Evolutionary conservation across 1,140 invertebrate genomes (phyloP).

Genomic region (Bemisia tabaci): DNA sequence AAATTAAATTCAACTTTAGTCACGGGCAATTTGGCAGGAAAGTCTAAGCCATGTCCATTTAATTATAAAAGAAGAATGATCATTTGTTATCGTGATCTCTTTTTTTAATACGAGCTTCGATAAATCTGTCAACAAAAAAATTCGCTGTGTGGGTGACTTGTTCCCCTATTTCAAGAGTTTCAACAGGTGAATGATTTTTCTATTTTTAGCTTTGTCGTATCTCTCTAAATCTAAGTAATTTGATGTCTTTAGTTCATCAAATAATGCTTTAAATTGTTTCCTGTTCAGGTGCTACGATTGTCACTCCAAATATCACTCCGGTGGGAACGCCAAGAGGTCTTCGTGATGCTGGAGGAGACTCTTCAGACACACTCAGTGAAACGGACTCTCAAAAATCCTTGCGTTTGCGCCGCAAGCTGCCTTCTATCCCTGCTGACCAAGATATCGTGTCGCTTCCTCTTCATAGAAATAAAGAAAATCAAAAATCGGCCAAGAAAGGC

Average conservation of each 20-base stretch:
- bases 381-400: conserved; percentile 38
- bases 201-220: neutral
- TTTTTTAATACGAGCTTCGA: no score
- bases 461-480: conserved; percentile 28
- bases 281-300: conserved; percentile 16
- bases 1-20: no score
- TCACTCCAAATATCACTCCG: conserved; percentile 31
- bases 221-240: neutral
- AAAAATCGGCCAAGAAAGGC: conserved; percentile 5
- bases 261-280: no score
- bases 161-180: neutral
- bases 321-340: conserved; percentile 32
- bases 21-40: no score
- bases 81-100: no score
- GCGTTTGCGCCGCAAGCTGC: conserved; percentile 40
- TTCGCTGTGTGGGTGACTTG: conserved; percentile 7
- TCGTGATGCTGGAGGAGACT: conserved; percentile 31
- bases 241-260: no score
- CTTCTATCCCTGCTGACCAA: conserved; percentile 41
- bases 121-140: neutral
- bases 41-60: no score
- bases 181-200: neutral
- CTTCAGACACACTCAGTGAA: conserved; percentile 38
- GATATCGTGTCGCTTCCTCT: conserved; percentile 37
- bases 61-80: no score